Evolutionary conservation across 2,888 invertebrate genomes (phyloP), one percentile per base, ranked within the genome.

Genomic region (Sericinus montela): DNA sequence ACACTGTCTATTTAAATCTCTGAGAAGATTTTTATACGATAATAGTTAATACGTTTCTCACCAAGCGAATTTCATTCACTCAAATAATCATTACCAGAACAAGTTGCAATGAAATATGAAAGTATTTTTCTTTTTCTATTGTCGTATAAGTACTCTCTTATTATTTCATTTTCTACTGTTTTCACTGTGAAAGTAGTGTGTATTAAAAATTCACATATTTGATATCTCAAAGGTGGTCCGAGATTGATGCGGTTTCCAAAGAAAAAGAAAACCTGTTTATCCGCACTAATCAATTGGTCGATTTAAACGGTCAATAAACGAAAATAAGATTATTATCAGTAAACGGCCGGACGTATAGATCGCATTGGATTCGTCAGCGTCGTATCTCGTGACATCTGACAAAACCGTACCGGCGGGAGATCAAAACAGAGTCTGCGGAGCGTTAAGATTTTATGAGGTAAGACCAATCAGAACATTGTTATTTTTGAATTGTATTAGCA

Each of bases 321-420:
- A 43, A 48, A 37, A 48, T 32, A 42, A 43, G 48, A 48, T 48
- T 11, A n/a, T 38, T 45, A 45, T 40, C 53, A 49, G 29, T 45
- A 43, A 35, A 23, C 37, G 13, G 32, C 44, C 46, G 43, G 47
- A 52, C 47, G 43, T 42, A 40, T 39, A 47, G 42, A 45, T 48
- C 46, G 42, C 35, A 48, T 47, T 60, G 56, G 55, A 59, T 64
- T 57, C 48, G 57, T 53, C 50, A 53, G 37, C 44, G 23, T 51
- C 51, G 55, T 62, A 66, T 65, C 62, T 59, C 52, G 53, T 57
- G 71, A 70, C 67, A 68, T 73, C 67, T 69, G 66, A 69, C 65
- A 62, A 60, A n/a, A 60, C 61, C 53, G 54, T 59, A 57, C 48
- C 55, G 55, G 56, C 57, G 53, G 56, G 55, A 56, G 60, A 62